Conservation (phyloP, 2,797 vertebrate species). For the Sphenopsis melanotis region DNA sequence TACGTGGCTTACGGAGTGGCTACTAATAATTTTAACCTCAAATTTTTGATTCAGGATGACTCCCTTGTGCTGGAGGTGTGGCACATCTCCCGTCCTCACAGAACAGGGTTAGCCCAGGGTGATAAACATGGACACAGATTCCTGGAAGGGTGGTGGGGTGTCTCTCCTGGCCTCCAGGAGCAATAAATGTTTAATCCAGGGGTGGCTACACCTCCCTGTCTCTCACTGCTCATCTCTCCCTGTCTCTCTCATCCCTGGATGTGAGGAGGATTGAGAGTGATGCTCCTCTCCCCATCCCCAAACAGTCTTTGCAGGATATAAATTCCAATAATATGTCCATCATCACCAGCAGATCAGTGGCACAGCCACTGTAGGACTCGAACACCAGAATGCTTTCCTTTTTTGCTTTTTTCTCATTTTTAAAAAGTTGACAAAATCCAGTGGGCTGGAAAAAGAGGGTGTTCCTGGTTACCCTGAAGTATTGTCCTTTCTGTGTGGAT, state of each 20-base stretch:
- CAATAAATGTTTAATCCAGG: not conserved
- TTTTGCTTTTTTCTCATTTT: not conserved
- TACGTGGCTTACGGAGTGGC: not conserved
- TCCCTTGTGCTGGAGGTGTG: not conserved
- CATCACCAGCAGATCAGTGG: not conserved
- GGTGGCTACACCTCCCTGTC: fast-evolving
- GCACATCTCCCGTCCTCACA: not conserved
- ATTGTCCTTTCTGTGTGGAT: not conserved
- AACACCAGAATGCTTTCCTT: not conserved
- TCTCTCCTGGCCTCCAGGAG: not conserved
- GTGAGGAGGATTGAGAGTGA: not conserved
- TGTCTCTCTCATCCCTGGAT: not conserved
- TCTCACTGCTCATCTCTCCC: not conserved
- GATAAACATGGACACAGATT: not conserved
- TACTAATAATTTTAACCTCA: not conserved
- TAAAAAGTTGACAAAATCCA: not conserved
- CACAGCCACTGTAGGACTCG: not conserved
- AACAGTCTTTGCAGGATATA: not conserved
- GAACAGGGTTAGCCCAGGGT: not conserved
- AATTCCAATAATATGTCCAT: not conserved
- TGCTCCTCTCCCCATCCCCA: not conserved
- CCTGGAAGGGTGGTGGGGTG: not conserved
- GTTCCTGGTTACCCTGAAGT: fast-evolving
- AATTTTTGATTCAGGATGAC: not conserved
- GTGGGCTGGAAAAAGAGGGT: not conserved